These are phyloP conservation scores for Aethes cnicana DNA, from an alignment of 2,888 invertebrate genomes.

Conservation along the genomic window DNA sequence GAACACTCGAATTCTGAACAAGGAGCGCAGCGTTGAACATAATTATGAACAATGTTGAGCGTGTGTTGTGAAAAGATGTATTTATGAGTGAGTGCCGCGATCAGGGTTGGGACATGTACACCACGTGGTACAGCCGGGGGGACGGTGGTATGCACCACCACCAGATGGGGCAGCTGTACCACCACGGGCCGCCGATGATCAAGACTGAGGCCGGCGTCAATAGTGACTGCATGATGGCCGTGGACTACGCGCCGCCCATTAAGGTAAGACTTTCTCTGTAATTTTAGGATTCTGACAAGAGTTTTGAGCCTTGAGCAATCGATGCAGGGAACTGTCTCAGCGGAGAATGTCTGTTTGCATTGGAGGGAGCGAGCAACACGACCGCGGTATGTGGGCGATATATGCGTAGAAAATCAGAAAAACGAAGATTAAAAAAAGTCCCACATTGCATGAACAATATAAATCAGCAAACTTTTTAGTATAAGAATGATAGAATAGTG, in stretches of 20 bases:
- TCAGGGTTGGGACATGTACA: conserved; percentile 75
- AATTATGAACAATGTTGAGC: conserved; percentile 16
- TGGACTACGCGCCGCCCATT: conserved; percentile 84
- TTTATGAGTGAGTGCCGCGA: conserved; percentile 76
- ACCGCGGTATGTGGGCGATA: no score
- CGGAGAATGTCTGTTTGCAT: no score
- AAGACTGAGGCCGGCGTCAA: conserved; percentile 84
- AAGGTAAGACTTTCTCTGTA: conserved; percentile 74
- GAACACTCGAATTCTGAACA: background rate
- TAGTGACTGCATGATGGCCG: conserved; percentile 85
- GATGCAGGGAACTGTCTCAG: background rate
- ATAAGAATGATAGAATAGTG: no score
- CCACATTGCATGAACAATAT: no score
- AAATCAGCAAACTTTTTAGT: no score
- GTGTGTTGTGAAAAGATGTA: conserved; percentile 47
- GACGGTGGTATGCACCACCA: conserved; percentile 79
- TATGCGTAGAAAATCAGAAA: no score
- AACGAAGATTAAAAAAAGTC: no score
- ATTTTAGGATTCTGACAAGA: no score
- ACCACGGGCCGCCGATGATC: conserved; percentile 82
- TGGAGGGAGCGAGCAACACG: no score
- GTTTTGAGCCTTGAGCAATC: background rate
- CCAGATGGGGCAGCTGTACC: conserved; percentile 80
- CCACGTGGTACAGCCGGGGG: conserved; percentile 80
- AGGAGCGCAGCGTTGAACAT: conserved; percentile 1